Base-by-base conservation (phyloP, 2,888 invertebrate species). In the Brenthis hecate region DNA sequence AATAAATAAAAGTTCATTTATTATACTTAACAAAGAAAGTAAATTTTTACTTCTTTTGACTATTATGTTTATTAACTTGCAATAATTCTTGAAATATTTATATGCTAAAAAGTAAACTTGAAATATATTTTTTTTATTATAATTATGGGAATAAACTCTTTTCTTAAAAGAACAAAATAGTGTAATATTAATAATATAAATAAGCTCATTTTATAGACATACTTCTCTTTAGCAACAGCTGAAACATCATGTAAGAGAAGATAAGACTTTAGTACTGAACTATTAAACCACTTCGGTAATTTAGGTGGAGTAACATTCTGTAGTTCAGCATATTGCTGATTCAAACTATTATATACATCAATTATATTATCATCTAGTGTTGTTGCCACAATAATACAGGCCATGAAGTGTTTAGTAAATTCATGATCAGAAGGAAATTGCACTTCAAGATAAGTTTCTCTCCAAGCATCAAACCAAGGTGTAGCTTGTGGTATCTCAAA, bases 401-500 rank as follows among this genome's bases (percentile, higher is more conserved):
- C 96, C 65, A 98, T 84, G 81, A 96, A 96, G 86, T 98, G 98
- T 81, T 97, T 97, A 0, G 98, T 96, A 82, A 98, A 99, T 89
- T 99, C 99, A 93, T 99, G 99, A 82, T 99, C 99, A 5, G 97
- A 96, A 19, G 97, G 97, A 84, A 96, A 97, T 83, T 97, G 96
- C 70, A 98, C 95, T 81, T 96, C 95, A 56, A 98, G 93, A 87
- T 99, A 99, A 43, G 96, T 96, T 78, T 98, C 98, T 78, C 98
- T 94, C 97, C 98, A 99, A 13, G 96, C 95, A 86, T 99, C 98
- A 93, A 97, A 99, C 99, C 99, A 99, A 14, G 98, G 96, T 65
- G 97, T 97, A 13, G 95, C 94, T 51, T 94, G 91, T 47, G 97
- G 97, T 77, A 97, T 93, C 76, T 96, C 95, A 73, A 97, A 86